Evolutionary conservation across 35 echinoderm and acorn worm species (phyloP), one percentile per base, ranked within the genome.

Genomic region (Patiria miniata): DNA sequence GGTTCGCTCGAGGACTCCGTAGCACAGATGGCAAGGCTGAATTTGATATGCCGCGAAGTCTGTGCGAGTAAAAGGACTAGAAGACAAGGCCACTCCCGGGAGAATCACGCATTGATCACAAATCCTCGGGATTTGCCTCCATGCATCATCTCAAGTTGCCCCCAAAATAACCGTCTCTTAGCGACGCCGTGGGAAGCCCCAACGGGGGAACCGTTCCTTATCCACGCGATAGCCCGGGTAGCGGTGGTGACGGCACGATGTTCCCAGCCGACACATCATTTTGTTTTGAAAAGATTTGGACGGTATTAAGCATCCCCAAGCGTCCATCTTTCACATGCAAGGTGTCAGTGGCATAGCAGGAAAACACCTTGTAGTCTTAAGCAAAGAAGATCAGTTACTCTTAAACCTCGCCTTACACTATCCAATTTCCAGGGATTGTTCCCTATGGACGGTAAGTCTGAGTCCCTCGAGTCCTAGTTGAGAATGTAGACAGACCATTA

Each of bases 331-430:
- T 73, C 65, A 30, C 65, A 73, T 73, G 26, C 14, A 73, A 73
- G 65, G 65, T 73, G 65, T 73, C 65, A 36, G 65, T 73, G 26
- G 19, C 34, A 73, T 10, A 32, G 14, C 19, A 47, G 23, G 26
- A 73, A 73, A 73, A 73, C 65, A 73, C 65, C 65, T 23, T 73
- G 65, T 73, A 73, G 65, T 73, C 65, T 73, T 73, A 34, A 34
- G 65, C 65, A 73, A 73, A 73, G 65, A 73, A 23, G 65, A 73
- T 73, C 65, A 73, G 34, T 73, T 73, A 73, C 34, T 73, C 26
- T 73, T 26, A 73, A 73, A 10, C 65, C 65, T 73, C 34, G 65
- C 65, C 65, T 73, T 73, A 73, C 34, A 34, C 65, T 73, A 73
- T 73, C 65, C 65, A 73, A 73, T 73, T 73, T 73, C 65, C 65